A percentile compares a stretch with the other conserved stretches of the same genome.
Conservation (phyloP, 2,113 vertebrate genomes). For the Pheucticus melanocephalus region DNA sequence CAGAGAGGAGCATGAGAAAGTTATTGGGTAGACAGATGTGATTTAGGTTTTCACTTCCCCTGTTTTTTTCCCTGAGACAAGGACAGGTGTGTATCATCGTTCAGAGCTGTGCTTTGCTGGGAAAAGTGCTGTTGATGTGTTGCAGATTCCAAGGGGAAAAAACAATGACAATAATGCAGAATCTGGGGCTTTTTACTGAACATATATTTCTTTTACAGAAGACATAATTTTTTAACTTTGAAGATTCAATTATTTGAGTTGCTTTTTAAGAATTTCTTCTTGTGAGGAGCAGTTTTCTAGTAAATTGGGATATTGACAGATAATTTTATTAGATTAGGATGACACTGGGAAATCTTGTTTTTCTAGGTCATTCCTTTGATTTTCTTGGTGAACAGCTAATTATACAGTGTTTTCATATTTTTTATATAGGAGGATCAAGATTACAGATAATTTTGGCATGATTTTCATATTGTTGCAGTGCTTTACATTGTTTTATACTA, state of each 20-base stretch:
- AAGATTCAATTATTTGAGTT: not conserved
- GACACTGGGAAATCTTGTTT: not conserved
- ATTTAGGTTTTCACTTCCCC: not conserved
- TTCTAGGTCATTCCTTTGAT: not conserved
- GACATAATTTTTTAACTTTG: not conserved
- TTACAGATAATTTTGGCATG: not conserved
- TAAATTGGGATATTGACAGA: not conserved
- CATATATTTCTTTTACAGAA: not conserved
- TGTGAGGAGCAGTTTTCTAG: not conserved
- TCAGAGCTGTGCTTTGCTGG: not conserved
- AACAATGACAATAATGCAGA: not conserved
- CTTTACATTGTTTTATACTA: not conserved
- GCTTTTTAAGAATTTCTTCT: not conserved
- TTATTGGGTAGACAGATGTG: not conserved
- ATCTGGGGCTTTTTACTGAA: not conserved
- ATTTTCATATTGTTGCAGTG: not conserved
- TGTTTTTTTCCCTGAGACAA: not conserved
- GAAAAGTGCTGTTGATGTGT: not conserved
- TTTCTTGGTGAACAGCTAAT: not conserved
- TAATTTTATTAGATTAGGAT: not conserved
- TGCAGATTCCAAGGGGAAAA: not conserved
- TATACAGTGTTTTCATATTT: not conserved
- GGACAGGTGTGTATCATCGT: not conserved
- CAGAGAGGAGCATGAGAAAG: not conserved
- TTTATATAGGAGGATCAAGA: not conserved